phyloP scores from a whole-genome alignment of 2,113 vertebrate species.

The Nothoprocta pentlandii region DNA sequence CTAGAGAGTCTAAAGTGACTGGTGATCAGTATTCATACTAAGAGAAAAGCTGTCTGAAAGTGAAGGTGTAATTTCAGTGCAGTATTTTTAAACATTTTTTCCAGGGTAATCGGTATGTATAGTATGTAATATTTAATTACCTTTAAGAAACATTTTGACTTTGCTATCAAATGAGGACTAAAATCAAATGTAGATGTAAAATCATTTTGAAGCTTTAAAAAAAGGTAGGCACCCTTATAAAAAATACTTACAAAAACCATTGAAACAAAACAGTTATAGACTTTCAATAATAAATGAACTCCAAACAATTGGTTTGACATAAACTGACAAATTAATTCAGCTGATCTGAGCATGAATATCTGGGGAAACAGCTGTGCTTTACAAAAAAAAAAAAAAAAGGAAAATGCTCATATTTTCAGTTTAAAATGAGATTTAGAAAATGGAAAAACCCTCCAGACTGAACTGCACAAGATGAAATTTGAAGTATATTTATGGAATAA shows the following conservation, averaged over 20 bases:
- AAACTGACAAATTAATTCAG: constrained; percentile 13
- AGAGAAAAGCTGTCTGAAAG: not conserved
- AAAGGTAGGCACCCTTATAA: not conserved
- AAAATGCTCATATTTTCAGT: not conserved
- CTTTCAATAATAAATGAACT: not conserved
- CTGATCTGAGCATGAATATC: constrained; percentile 3
- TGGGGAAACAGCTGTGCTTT: not conserved
- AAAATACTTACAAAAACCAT: not conserved
- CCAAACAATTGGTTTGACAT: not conserved
- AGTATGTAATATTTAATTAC: not conserved
- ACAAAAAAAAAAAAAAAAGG: not conserved
- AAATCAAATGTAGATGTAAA: not conserved
- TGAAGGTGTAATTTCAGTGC: not conserved
- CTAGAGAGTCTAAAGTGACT: not conserved
- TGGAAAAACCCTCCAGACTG: not conserved
- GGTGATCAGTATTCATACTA: accelerated
- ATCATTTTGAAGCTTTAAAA: not conserved
- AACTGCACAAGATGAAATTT: not conserved
- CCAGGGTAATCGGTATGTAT: not conserved
- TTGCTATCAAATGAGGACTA: not conserved
- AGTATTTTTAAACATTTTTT: accelerated
- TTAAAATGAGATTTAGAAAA: not conserved
- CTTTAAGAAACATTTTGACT: not conserved
- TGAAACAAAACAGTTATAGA: not conserved
- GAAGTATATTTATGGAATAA: constrained; percentile 40